phyloP scores from a whole-genome alignment of 2,797 vertebrate species.

The Mormyrops attenuatus region DNA sequence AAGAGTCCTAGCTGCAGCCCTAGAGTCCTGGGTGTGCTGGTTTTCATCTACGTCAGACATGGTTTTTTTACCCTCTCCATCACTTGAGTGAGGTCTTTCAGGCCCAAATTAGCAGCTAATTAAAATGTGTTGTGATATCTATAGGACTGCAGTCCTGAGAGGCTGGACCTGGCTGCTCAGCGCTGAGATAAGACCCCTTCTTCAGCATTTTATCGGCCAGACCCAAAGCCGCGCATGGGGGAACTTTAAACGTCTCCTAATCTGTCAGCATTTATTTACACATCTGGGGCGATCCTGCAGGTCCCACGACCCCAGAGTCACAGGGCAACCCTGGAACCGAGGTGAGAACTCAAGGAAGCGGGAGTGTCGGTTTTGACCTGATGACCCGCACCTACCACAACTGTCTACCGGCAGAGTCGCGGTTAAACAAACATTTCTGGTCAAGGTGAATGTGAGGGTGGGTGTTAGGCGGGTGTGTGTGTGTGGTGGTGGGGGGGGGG shows the following conservation, averaged over 20 bases:
- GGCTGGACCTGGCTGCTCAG: not conserved
- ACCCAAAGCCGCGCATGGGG: not conserved
- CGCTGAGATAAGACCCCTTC: not conserved
- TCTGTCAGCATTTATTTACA: not conserved
- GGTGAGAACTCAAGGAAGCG: not conserved
- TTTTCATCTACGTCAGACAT: not conserved
- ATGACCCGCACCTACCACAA: not conserved
- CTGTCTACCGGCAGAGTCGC: not conserved
- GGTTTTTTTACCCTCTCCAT: not conserved
- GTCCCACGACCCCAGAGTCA: not conserved
- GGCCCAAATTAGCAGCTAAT: not conserved
- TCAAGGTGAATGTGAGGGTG: not conserved
- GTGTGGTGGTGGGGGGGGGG: conserved; percentile 33
- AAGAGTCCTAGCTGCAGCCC: not conserved
- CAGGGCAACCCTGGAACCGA: not conserved
- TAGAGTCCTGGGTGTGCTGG: not conserved
- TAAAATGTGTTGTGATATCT: not conserved
- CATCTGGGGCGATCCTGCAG: not conserved
- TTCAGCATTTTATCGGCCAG: not conserved
- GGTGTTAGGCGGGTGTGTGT: not conserved
- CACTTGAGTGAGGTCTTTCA: not conserved
- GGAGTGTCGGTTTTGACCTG: not conserved
- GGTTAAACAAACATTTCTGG: conserved; percentile 16
- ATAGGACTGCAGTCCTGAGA: not conserved
- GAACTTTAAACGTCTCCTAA: not conserved